Conservation (phyloP, 1,140 invertebrate genomes). For the Acromyrmex charruanus region DNA sequence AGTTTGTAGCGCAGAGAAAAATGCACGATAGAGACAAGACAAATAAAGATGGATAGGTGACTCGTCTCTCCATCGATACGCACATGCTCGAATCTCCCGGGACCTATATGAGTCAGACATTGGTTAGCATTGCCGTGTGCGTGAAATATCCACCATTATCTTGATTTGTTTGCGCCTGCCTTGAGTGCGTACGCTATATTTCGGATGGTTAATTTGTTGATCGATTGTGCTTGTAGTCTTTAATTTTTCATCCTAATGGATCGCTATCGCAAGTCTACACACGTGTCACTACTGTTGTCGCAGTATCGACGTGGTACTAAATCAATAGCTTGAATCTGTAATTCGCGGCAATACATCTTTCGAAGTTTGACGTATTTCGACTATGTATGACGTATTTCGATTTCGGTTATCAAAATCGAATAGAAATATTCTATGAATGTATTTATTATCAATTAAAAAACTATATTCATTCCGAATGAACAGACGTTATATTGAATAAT, state of each 20-base stretch:
- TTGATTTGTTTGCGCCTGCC: slow-evolving; percentile 78
- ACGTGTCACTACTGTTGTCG: slow-evolving; percentile 5
- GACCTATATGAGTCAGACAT: slow-evolving; percentile 78
- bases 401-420: no score
- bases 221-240: slow-evolving; percentile 37
- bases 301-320: neutral
- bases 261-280: slow-evolving; percentile 51
- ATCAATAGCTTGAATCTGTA: neutral
- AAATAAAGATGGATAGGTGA: slow-evolving; percentile 63
- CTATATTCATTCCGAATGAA: no score
- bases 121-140: slow-evolving; percentile 79
- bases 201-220: slow-evolving; percentile 53
- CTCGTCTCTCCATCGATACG: slow-evolving; percentile 77
- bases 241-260: slow-evolving; percentile 76
- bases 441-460: no score
- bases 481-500: no score
- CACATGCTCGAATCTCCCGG: slow-evolving; percentile 65
- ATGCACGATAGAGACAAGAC: slow-evolving; percentile 16
- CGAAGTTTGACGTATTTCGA: neutral
- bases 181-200: slow-evolving; percentile 58
- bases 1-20: slow-evolving; percentile 6
- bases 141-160: slow-evolving; percentile 83
- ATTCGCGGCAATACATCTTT: neutral
- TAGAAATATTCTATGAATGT: no score
- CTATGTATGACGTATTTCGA: no score